Evolutionary conservation across 2,888 invertebrate species (phyloP), one percentile per base, ranked within the genome.

Genomic region (Celastrina argiolus): DNA sequence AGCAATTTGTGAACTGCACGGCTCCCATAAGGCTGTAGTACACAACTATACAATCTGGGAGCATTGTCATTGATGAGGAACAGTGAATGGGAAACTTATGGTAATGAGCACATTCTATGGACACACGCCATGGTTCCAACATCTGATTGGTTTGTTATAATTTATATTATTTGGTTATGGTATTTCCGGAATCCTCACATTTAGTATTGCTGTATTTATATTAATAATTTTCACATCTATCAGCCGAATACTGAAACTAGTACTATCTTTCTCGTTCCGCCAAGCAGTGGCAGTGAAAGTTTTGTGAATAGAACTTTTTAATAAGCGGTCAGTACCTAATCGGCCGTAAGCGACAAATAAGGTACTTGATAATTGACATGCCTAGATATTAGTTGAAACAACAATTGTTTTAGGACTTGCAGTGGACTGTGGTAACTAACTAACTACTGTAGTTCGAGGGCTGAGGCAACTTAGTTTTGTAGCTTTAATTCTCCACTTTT

Each of bases 31-130:
- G 51, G 22, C 51, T 6, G 51, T 22, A 26, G 51, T 45, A 18
- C 7, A 31, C 5, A 2, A 28, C 1, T 51, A 22, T 39, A 28
- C 1, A 22, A 22, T 39, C 61, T 10, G 18, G 1, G 39, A 22
- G 36, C 59, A 66, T 70, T 67, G 69, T 69, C 68, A 69, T 69
- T 69, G 69, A 69, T 66, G 69, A 69, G 67, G 66, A 59, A 66
- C 59, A 67, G 65, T 70, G 66, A 68, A 73, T 68, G 66, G 45
- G 31, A 64, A 66, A 65, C 65, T 69, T 70, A 73, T 72, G 71
- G 56, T 71, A 71, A 73, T 73, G 56, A 39, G 34, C 63, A 70
- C 68, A 69, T 69, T 65, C 69, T 68, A 51, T 67, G 42, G 64
- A 58, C 68, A 71, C 73, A 73, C 73, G 73, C 72, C 67, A 72